These are phyloP conservation scores for Hedychridium roseum DNA, from an alignment of 2,888 invertebrate genomes.

Conservation along the genomic window DNA sequence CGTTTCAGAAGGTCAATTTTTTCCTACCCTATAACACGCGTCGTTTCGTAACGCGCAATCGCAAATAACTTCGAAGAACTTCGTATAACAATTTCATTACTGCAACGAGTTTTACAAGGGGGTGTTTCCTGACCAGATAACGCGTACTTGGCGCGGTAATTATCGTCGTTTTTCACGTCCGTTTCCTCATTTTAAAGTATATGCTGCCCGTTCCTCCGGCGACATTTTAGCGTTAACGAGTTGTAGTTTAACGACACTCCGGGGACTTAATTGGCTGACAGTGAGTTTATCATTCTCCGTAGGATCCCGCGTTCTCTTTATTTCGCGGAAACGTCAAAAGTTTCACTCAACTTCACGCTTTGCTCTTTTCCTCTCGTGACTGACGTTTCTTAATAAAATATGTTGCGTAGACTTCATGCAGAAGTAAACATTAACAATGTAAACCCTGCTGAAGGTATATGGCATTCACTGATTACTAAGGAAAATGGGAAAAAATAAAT, in stretches of 20 bases:
- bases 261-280: slow-evolving; percentile 38
- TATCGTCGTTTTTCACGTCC: slow-evolving; percentile 49
- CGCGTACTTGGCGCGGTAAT: slow-evolving; percentile 20
- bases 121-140: slow-evolving; percentile 34
- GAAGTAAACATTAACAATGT: too few relatives aligned
- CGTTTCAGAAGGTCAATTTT: too few relatives aligned
- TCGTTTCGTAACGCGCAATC: background rate
- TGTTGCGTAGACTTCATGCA: too few relatives aligned
- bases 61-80: slow-evolving; percentile 22
- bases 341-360: slow-evolving; percentile 13
- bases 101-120: slow-evolving; percentile 16
- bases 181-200: slow-evolving; percentile 37
- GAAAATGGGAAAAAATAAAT: too few relatives aligned
- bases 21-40: background rate
- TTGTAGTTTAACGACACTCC: slow-evolving; percentile 38
- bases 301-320: slow-evolving; percentile 17
- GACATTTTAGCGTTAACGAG: slow-evolving; percentile 42
- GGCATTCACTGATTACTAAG: too few relatives aligned
- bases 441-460: too few relatives aligned
- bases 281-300: slow-evolving; percentile 23
- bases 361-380: slow-evolving; percentile 13
- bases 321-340: slow-evolving; percentile 17
- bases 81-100: slow-evolving; percentile 34
- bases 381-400: too few relatives aligned
- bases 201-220: slow-evolving; percentile 15